phyloP scores from a whole-genome alignment of 1,140 invertebrate genomes.

The Listronotus oregonensis region DNA sequence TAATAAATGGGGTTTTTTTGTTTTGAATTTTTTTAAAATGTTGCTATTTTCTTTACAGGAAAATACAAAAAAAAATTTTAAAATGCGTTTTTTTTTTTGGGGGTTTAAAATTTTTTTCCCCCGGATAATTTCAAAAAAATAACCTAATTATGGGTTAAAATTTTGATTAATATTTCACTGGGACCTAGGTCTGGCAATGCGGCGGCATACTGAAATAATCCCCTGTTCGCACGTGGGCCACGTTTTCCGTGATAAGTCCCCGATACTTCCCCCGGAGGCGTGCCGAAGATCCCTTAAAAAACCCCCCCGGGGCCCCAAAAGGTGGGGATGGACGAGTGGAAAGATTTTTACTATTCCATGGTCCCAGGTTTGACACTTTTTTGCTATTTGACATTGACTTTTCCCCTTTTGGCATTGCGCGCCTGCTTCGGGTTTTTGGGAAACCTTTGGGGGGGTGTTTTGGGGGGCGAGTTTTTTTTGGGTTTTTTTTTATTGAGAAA shows the following conservation, averaged over 20 bases:
- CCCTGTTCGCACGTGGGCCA: constrained; percentile 97
- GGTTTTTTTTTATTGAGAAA: no score
- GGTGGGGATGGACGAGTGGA: constrained; percentile 99
- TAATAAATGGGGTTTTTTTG: no score
- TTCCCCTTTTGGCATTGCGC: constrained; percentile 1
- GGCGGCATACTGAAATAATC: constrained; percentile 94
- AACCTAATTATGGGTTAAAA: no score
- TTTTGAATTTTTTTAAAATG: no score
- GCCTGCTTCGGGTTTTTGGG: constrained; percentile 12
- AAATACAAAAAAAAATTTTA: no score
- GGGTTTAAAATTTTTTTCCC: no score
- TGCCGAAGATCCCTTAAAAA: constrained; percentile 94
- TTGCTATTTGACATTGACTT: background rate
- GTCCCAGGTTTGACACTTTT: constrained; percentile 87
- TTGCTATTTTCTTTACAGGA: no score
- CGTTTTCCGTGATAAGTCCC: constrained; percentile 98
- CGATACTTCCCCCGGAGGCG: constrained; percentile 98
- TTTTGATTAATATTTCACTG: background rate
- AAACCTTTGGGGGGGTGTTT: background rate
- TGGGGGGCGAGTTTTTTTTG: no score
- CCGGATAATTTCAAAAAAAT: no score
- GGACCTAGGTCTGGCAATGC: constrained; percentile 93
- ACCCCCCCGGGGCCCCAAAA: constrained; percentile 94
- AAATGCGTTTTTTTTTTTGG: no score
- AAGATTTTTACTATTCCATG: constrained; percentile 98